A percentile compares a stretch with the other conserved stretches of the same genome.
Evolutionary conservation across 2,888 invertebrate species (phyloP).

Genomic region (Adelognathus sp.): DNA sequence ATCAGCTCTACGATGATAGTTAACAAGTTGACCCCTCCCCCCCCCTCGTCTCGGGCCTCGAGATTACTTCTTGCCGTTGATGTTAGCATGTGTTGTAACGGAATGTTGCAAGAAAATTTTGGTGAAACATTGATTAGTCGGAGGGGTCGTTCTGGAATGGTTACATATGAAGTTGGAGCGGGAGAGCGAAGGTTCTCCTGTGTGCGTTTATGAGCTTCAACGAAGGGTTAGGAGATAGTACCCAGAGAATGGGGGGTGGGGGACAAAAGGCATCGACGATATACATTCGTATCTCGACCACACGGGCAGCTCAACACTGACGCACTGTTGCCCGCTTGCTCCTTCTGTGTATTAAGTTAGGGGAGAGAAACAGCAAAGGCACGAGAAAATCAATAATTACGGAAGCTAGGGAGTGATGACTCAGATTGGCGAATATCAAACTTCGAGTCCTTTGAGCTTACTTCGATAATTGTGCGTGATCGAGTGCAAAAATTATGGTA

Average conservation of each 20-base stretch:
- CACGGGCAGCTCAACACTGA: constrained; percentile 42
- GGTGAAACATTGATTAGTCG: constrained; percentile 69
- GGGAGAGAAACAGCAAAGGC: constrained; percentile 73
- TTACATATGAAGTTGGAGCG: constrained; percentile 62
- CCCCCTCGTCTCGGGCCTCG: constrained; percentile 22
- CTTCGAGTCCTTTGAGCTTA: constrained; percentile 4
- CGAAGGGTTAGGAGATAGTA: constrained; percentile 68
- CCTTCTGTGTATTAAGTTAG: constrained; percentile 73
- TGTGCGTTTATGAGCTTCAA: constrained; percentile 68
- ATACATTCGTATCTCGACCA: constrained; percentile 56
- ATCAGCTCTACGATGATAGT: too few relatives aligned
- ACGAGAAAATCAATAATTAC: constrained; percentile 81
- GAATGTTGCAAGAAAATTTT: constrained; percentile 63
- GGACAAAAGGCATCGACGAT: constrained; percentile 76
- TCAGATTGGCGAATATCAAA: constrained; percentile 80
- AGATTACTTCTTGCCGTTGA: constrained; percentile 18
- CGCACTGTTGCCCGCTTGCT: constrained; percentile 46
- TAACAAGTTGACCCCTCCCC: constrained; percentile 4
- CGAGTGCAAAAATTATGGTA: too few relatives aligned
- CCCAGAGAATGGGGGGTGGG: constrained; percentile 11
- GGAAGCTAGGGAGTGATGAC: constrained; percentile 79
- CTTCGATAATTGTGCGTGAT: background rate
- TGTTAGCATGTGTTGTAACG: background rate
- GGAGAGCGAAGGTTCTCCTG: constrained; percentile 54
- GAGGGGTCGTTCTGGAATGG: constrained; percentile 59